These are phyloP conservation scores for Nasua narica DNA, from an alignment of 2,797 vertebrate species.

Conservation along the genomic window DNA sequence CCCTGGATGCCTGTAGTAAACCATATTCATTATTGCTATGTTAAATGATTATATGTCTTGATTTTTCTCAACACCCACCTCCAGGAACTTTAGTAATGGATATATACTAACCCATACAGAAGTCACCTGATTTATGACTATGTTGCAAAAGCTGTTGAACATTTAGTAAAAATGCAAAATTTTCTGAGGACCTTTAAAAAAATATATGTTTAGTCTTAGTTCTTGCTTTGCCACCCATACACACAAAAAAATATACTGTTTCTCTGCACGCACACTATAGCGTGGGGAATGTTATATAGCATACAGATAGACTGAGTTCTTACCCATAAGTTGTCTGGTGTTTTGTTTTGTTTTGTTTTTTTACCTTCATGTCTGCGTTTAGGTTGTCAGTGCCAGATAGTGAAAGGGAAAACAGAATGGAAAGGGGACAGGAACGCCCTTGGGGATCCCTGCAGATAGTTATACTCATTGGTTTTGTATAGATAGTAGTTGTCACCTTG, in stretches of 20 bases:
- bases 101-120: neutral
- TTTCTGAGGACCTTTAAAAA: neutral
- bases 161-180: conserved; percentile 11
- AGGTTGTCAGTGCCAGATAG: neutral
- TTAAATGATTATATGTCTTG: conserved; percentile 62
- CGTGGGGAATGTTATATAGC: neutral
- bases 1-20: conserved; percentile 1
- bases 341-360: neutral
- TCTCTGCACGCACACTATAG: neutral
- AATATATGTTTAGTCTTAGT: neutral
- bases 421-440: neutral
- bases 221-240: neutral
- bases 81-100: conserved; percentile 43
- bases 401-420: neutral
- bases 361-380: neutral
- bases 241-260: neutral
- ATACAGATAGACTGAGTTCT: neutral
- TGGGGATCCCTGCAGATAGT: neutral
- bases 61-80: neutral
- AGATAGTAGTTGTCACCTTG: neutral
- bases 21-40: conserved; percentile 53
- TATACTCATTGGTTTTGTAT: neutral
- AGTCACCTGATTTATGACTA: conserved; percentile 24
- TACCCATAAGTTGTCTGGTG: neutral
- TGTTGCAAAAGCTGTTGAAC: neutral